Evolutionary conservation across 2,797 vertebrate genomes (phyloP).

Genomic region (Gila robusta): DNA sequence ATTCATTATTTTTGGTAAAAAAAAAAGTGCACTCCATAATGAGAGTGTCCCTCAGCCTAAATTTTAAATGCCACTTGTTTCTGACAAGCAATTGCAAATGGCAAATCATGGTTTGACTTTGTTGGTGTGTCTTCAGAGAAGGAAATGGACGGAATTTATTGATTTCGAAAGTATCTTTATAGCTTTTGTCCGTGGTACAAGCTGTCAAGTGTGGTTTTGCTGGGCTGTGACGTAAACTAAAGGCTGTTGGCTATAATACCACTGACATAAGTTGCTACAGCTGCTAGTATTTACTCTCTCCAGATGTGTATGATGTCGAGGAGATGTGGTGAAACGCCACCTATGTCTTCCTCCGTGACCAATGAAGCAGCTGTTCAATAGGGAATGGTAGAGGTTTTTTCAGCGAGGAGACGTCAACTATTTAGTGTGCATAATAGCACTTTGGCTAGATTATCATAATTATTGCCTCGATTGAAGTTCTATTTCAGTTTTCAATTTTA

Average conservation of each 20-base stretch:
- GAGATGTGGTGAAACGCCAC: background rate
- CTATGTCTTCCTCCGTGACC: background rate
- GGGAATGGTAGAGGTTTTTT: background rate
- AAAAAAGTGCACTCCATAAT: background rate
- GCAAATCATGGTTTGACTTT: background rate
- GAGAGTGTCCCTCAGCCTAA: background rate
- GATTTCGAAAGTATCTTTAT: slow-evolving; percentile 8
- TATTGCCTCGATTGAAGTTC: too few species aligned
- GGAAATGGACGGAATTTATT: background rate
- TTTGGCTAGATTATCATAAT: background rate
- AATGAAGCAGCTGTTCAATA: background rate
- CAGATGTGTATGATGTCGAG: background rate
- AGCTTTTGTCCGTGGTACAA: background rate
- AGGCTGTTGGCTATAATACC: background rate
- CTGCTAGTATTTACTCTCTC: background rate
- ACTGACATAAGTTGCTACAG: background rate
- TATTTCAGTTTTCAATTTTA: background rate
- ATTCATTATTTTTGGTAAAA: background rate
- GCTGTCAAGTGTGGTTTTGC: slow-evolving; percentile 10
- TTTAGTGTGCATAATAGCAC: background rate
- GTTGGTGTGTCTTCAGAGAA: background rate
- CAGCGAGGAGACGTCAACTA: background rate
- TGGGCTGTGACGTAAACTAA: background rate
- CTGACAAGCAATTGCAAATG: background rate
- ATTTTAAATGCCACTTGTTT: background rate